Percentiles rank a stretch among this genome's conserved stretches.
These are phyloP conservation scores for Lutjanus erythropterus DNA, from an alignment of 2,113 vertebrate species.

Conservation along the genomic window DNA sequence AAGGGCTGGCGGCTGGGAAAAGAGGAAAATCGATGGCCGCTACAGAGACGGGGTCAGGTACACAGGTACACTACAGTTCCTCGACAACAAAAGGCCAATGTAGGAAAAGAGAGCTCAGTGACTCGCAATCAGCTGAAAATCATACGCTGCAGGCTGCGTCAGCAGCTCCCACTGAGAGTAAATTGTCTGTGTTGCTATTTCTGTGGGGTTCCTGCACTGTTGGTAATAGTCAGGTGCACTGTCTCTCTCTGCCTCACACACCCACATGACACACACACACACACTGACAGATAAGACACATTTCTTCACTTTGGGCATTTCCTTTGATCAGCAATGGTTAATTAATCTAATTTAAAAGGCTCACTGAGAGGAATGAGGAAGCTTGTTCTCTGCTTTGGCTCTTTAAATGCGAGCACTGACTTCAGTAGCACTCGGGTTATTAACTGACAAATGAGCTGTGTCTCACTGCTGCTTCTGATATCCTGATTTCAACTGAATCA, in stretches of 20 bases:
- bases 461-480: conserved; percentile 34
- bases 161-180: conserved; percentile 41
- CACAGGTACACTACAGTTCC: conserved; percentile 50
- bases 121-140: conserved; percentile 53
- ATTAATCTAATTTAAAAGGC: conserved; percentile 50
- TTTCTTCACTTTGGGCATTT: conserved; percentile 39
- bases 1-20: conserved; percentile 42
- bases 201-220: conserved; percentile 30
- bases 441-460: conserved; percentile 46
- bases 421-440: conserved; percentile 25
- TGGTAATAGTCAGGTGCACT: conserved; percentile 37
- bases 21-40: conserved; percentile 55
- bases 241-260: conserved; percentile 3
- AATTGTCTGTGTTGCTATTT: conserved; percentile 62
- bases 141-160: conserved; percentile 38
- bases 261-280: conserved; percentile 1
- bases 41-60: conserved; percentile 37
- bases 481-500: conserved; percentile 48
- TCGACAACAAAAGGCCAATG: conserved; percentile 59
- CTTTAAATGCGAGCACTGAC: conserved; percentile 27
- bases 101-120: conserved; percentile 41
- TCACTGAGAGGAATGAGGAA: conserved; percentile 9
- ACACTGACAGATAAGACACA: conserved; percentile 18
- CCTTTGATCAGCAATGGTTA: conserved; percentile 43
- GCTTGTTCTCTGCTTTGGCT: conserved; percentile 10